Percentiles rank a stretch among this genome's conserved stretches.
Evolutionary conservation across 2,113 vertebrate species (phyloP).

Genomic region (Pipa parva): DNA sequence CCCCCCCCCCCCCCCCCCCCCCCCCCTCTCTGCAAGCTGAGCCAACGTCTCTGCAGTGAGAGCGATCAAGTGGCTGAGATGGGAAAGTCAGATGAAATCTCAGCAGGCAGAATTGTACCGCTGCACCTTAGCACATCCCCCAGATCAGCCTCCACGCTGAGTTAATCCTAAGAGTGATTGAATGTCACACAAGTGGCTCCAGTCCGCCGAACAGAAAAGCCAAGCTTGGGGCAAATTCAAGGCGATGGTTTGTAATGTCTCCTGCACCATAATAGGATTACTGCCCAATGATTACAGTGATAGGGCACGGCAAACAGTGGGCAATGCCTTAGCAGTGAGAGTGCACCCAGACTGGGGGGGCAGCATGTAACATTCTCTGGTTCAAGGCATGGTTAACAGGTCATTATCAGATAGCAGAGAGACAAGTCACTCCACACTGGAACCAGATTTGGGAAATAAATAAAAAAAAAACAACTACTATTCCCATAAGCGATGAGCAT

Average conservation of each 20-base stretch:
- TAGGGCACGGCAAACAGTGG: neutral
- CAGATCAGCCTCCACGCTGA: conserved; percentile 46
- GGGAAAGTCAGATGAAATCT: conserved; percentile 54
- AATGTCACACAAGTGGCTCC: conserved; percentile 33
- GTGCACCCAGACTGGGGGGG: no score
- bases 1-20: conserved; percentile 34
- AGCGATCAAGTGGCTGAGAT: conserved; percentile 51
- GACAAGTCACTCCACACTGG: no score
- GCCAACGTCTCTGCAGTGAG: conserved; percentile 49
- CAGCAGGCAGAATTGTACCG: conserved; percentile 48
- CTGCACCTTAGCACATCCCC: conserved; percentile 43
- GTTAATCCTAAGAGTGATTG: conserved; percentile 53
- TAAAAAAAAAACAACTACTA: no score
- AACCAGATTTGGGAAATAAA: no score
- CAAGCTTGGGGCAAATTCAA: conserved; percentile 12
- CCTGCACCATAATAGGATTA: conserved; percentile 23
- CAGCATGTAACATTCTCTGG: no score
- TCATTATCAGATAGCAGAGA: no score
- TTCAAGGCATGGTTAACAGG: no score
- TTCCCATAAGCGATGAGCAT: no score
- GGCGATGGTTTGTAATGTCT: neutral
- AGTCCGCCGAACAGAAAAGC: conserved; percentile 1
- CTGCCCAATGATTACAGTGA: neutral
- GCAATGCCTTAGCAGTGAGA: no score
- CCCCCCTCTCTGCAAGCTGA: conserved; percentile 28